Conservation (phyloP, 2,113 vertebrate genomes). For the Gulo gulo region DNA sequence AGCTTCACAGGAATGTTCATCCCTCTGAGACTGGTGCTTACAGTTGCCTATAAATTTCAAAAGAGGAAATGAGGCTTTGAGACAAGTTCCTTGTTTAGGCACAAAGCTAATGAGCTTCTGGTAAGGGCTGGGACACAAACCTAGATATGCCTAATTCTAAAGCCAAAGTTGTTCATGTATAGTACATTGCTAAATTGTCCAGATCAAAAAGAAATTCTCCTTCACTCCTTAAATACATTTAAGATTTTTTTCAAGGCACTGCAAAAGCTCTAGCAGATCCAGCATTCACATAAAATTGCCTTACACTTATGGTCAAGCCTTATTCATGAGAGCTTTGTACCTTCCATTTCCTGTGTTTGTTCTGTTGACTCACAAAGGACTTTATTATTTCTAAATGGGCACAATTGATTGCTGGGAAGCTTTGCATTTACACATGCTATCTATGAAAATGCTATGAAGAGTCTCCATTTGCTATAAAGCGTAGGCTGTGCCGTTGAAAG, state of each 20-base stretch:
- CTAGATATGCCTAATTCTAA: not conserved
- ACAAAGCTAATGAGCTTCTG: not conserved
- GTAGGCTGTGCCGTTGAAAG: not conserved
- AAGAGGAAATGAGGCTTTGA: not conserved
- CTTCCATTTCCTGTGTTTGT: constrained; percentile 33
- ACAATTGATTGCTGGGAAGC: not conserved
- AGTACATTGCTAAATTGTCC: not conserved
- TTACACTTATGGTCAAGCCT: not conserved
- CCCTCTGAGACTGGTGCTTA: not conserved
- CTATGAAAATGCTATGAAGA: constrained; percentile 34
- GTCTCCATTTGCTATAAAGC: not conserved
- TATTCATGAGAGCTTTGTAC: not conserved
- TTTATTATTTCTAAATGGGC: constrained; percentile 41
- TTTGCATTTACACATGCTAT: not conserved
- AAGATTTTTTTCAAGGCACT: not conserved
- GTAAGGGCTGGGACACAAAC: not conserved
- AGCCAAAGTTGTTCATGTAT: not conserved
- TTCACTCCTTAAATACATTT: not conserved
- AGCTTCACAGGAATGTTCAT: not conserved
- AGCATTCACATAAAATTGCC: not conserved
- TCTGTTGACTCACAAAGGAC: constrained; percentile 38
- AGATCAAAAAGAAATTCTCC: not conserved
- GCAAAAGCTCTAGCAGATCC: not conserved
- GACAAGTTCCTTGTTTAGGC: not conserved
- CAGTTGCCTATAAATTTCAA: not conserved